Evolutionary conservation across 2,113 vertebrate genomes (phyloP).

Genomic region (Dasypus novemcinctus): DNA sequence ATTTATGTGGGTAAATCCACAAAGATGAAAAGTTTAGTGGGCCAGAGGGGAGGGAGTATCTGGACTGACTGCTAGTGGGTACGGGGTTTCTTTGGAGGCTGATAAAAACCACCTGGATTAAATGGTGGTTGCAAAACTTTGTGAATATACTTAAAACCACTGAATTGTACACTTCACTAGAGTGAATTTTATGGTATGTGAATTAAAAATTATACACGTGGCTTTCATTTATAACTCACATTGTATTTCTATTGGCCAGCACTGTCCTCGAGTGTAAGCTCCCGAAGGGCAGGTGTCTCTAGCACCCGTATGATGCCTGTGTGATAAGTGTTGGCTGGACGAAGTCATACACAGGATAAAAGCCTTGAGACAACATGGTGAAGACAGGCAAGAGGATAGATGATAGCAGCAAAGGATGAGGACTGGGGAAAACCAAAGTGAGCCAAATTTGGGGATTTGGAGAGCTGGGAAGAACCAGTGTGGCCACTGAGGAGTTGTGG

Average conservation of each 20-base stretch:
- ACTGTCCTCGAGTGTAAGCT: background rate
- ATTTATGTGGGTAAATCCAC: background rate
- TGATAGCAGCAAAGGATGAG: background rate
- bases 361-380: background rate
- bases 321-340: background rate
- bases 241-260: background rate
- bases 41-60: too few relatives aligned
- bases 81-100: too few relatives aligned
- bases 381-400: background rate
- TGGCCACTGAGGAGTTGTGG: fast-evolving
- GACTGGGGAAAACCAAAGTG: background rate
- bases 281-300: background rate
- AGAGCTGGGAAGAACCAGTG: background rate
- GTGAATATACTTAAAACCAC: too few relatives aligned
- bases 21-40: too few relatives aligned
- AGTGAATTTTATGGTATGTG: background rate
- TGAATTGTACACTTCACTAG: too few relatives aligned
- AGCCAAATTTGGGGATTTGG: fast-evolving
- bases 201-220: background rate
- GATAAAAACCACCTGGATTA: too few relatives aligned
- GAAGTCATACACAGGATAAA: background rate
- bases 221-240: background rate
- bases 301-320: background rate
- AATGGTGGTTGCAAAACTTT: too few relatives aligned
- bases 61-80: too few relatives aligned